A percentile compares a stretch with the other conserved stretches of the same genome.
phyloP scores from a whole-genome alignment of 2,888 invertebrate genomes.

The Drosophila aldrichi region DNA sequence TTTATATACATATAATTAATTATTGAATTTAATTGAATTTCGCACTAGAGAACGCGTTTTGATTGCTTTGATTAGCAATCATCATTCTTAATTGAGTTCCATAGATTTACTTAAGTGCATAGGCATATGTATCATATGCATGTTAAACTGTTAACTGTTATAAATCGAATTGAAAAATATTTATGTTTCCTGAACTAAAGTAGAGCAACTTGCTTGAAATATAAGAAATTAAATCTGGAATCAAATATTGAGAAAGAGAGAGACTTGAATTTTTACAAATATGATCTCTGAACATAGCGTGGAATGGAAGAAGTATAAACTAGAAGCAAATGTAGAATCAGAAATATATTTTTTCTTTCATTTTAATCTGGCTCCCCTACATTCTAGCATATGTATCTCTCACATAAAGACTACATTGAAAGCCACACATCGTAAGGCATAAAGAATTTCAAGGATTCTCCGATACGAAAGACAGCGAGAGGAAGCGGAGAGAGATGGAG shows the following conservation, averaged over 20 bases:
- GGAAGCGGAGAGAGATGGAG: not conserved
- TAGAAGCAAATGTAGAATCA: too few relatives aligned
- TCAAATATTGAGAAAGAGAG: not conserved
- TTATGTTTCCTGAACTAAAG: not conserved
- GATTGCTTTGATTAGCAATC: slow-evolving; percentile 63
- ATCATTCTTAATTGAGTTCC: slow-evolving; percentile 42
- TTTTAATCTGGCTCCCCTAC: not conserved
- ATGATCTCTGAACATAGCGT: too few relatives aligned
- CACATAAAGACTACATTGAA: not conserved
- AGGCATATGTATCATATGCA: not conserved
- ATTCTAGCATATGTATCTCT: not conserved
- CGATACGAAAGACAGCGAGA: not conserved
- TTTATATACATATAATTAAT: not conserved
- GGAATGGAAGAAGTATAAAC: too few relatives aligned
- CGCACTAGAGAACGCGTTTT: slow-evolving; percentile 23
- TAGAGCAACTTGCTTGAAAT: not conserved
- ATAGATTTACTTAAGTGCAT: slow-evolving; percentile 3
- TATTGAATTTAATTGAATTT: slow-evolving; percentile 31
- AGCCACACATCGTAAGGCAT: not conserved
- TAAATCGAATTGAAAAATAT: slow-evolving; percentile 17
- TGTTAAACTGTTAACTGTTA: slow-evolving; percentile 20
- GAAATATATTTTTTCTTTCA: too few relatives aligned
- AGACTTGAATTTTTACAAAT: too few relatives aligned
- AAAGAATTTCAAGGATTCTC: slow-evolving; percentile 13
- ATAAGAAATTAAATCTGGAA: not conserved